These are phyloP conservation scores for Eleutherodactylus coqui DNA, from an alignment of 2,797 vertebrate genomes.

Conservation along the genomic window DNA sequence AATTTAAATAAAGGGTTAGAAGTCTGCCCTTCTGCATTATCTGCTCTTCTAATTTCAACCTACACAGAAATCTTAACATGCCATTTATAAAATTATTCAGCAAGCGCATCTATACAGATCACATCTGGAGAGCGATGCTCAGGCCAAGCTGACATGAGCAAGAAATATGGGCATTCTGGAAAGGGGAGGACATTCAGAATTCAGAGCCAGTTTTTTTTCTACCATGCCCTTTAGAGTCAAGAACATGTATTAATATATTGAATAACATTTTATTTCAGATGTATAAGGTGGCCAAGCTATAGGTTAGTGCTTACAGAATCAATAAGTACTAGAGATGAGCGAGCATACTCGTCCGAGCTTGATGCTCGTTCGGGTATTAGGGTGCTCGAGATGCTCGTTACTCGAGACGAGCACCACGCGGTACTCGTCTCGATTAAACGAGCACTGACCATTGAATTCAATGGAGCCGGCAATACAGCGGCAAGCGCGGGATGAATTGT, in stretches of 20 bases:
- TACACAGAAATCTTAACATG: slow-evolving; percentile 37
- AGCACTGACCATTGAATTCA: too few relatives aligned
- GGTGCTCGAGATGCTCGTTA: too few relatives aligned
- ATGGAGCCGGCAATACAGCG: too few relatives aligned
- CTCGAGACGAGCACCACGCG: too few relatives aligned
- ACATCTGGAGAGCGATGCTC: slow-evolving; percentile 40
- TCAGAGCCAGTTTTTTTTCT: slow-evolving; percentile 45
- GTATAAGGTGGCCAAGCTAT: background rate
- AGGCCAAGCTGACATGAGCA: slow-evolving; percentile 47
- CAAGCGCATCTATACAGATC: slow-evolving; percentile 48
- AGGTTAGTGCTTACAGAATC: background rate
- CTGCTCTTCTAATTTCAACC: slow-evolving; percentile 58
- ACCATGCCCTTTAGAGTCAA: slow-evolving; percentile 53
- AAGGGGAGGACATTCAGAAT: slow-evolving; percentile 37
- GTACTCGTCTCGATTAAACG: too few relatives aligned
- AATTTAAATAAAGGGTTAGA: slow-evolving; percentile 70
- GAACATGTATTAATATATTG: slow-evolving; percentile 40
- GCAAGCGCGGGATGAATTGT: too few relatives aligned
- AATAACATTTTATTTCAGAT: slow-evolving; percentile 29
- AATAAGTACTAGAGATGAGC: too few relatives aligned
- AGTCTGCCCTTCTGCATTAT: slow-evolving; percentile 62
- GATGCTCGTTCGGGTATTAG: too few relatives aligned
- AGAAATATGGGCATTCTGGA: slow-evolving; percentile 49
- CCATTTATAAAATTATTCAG: slow-evolving; percentile 60
- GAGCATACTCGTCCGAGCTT: too few relatives aligned